phyloP scores from a whole-genome alignment of 2,797 vertebrate genomes.

The Octomys mimax region DNA sequence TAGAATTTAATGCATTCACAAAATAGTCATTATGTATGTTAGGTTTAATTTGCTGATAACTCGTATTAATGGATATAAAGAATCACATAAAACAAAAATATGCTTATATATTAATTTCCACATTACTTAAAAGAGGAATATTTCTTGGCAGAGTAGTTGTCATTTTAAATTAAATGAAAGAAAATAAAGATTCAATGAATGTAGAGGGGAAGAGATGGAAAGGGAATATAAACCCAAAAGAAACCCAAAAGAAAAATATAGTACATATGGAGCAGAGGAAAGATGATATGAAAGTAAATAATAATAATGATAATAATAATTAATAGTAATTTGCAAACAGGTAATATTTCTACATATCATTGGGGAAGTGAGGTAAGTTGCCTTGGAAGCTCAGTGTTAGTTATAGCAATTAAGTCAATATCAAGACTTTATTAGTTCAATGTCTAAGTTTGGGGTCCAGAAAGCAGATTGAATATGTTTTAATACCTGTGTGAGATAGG shows the following conservation, averaged over 20 bases:
- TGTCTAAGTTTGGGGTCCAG: too few relatives aligned
- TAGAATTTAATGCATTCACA: not conserved
- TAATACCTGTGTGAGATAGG: not conserved
- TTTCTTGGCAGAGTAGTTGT: not conserved
- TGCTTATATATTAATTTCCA: not conserved
- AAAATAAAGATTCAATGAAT: not conserved
- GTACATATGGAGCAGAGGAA: not conserved
- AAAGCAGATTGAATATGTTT: not conserved
- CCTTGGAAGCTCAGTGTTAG: accelerated
- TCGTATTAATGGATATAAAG: accelerated
- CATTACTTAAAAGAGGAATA: not conserved
- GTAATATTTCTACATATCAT: accelerated
- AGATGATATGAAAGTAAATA: not conserved
- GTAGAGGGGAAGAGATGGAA: not conserved
- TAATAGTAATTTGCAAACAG: accelerated
- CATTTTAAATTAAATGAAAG: not conserved
- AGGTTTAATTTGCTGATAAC: not conserved
- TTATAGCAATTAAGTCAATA: not conserved
- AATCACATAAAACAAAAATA: not conserved
- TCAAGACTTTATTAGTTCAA: not conserved
- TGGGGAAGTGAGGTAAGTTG: accelerated
- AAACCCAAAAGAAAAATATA: not conserved
- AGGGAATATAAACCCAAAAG: not conserved
- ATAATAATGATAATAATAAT: too few relatives aligned
- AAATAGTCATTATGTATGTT: not conserved